These are phyloP conservation scores for Prunella strophiata DNA, from an alignment of 2,797 vertebrate genomes.

Conservation along the genomic window DNA sequence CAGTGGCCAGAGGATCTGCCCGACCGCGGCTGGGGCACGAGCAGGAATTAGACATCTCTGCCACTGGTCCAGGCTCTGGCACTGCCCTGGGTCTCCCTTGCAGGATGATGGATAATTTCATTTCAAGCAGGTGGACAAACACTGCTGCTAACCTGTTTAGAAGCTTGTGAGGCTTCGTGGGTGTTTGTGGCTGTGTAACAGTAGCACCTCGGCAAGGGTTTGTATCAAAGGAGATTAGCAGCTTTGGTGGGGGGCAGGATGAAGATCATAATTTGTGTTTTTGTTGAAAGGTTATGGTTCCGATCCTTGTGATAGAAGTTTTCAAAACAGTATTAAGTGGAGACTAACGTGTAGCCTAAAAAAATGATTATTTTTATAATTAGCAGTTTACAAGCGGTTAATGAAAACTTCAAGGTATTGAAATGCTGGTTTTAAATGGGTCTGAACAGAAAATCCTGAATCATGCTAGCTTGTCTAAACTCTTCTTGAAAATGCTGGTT, in stretches of 20 bases:
- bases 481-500: not conserved
- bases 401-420: not conserved
- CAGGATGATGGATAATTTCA: not conserved
- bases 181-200: not conserved
- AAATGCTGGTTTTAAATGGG: not conserved
- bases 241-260: not conserved
- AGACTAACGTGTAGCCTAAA: not conserved
- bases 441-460: not conserved
- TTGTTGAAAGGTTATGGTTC: not conserved
- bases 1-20: fast-evolving
- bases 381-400: not conserved
- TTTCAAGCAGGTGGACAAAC: not conserved
- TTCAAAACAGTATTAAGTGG: not conserved
- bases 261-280: fast-evolving
- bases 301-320: fast-evolving
- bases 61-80: not conserved
- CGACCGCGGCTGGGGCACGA: fast-evolving
- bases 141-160: not conserved
- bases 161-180: fast-evolving
- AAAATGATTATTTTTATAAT: not conserved
- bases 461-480: not conserved
- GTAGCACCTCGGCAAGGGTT: not conserved
- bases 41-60: not conserved
- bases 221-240: not conserved
- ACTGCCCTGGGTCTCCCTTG: not conserved